Evolutionary conservation across 2,797 vertebrate species (phyloP), one percentile per base, ranked within the genome.

Genomic region (Esox lucius): DNA sequence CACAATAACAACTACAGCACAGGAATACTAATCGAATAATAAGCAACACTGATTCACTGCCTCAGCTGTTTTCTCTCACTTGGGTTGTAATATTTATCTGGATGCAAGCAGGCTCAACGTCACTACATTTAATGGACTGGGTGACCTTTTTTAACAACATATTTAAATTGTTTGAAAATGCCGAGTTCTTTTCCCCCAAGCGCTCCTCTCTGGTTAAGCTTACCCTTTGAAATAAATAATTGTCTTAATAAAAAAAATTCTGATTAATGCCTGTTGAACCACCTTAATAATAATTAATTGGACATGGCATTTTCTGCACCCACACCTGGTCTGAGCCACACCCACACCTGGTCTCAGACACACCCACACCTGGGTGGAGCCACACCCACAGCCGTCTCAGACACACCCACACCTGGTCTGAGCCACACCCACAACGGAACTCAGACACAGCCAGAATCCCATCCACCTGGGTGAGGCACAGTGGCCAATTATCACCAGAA

Each of bases 151-250:
- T 72, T 70, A 69, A 49, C 49, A 70, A 76, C 74, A 78, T 70
- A 31, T 66, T 56, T 33, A 76, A 70, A 76, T 42, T 81, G 81
- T 46, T 46, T 46, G 42, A 46, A 7, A 46, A 83, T 33, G 77
- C 70, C 67, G 79, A 84, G 79, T 84, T 88, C 82, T 84, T 85
- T 85, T 81, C 85, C 84, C 24, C 74, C 12, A 76, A 46, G 53
- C 53, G 75, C 80, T 62, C 64, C 19, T 81, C 80, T 79, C 33
- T 74, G 73, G 71, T 75, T 22, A 46, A 76, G 26, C 81, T 83
- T 69, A 83, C 82, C 31, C 76, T 84, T 74, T 35, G 5, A 28
- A 77, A 62, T 86, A 49, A 83, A 91, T 86, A 90, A 89, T 90
- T 86, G 42, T 16, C 26, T 33, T 77, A 76, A 62, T 86, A 49